A percentile compares a stretch with the other conserved stretches of the same genome.
These are phyloP conservation scores for Dicycla oo DNA, from an alignment of 2,888 invertebrate genomes.

Conservation along the genomic window DNA sequence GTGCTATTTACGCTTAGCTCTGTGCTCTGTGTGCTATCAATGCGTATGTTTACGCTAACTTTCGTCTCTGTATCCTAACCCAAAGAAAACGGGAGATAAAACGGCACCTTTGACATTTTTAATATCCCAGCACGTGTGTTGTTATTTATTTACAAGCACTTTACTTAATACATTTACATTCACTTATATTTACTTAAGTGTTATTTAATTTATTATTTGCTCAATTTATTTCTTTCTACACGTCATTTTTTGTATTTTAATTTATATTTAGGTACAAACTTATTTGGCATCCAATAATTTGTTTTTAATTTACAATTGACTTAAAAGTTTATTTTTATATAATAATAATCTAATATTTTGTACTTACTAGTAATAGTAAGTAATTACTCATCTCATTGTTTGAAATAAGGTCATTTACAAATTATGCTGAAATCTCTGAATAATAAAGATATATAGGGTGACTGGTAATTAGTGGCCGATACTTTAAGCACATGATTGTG, in stretches of 20 bases:
- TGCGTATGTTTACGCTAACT: not conserved
- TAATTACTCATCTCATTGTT: not conserved
- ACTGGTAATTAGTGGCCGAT: no score
- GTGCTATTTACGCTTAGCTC: no score
- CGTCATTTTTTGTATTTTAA: not conserved
- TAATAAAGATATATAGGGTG: constrained; percentile 1
- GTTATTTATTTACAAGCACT: constrained; percentile 9
- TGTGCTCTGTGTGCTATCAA: no score
- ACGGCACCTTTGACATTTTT: not conserved
- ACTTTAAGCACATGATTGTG: no score
- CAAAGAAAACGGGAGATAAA: not conserved
- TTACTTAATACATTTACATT: constrained; percentile 27
- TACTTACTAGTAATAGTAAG: not conserved
- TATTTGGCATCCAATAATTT: not conserved
- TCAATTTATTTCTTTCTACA: constrained; percentile 17
- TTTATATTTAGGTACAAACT: not conserved
- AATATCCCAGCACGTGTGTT: not conserved
- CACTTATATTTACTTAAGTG: constrained; percentile 15
- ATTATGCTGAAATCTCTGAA: not conserved
- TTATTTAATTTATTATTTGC: constrained; percentile 22
- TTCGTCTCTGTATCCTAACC: not conserved
- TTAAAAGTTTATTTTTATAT: constrained; percentile 2
- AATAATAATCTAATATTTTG: not conserved
- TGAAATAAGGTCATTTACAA: not conserved
- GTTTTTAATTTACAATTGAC: constrained; percentile 4